phyloP scores from a whole-genome alignment of 2,113 vertebrate genomes.

The Psittacula cyanocephala region DNA sequence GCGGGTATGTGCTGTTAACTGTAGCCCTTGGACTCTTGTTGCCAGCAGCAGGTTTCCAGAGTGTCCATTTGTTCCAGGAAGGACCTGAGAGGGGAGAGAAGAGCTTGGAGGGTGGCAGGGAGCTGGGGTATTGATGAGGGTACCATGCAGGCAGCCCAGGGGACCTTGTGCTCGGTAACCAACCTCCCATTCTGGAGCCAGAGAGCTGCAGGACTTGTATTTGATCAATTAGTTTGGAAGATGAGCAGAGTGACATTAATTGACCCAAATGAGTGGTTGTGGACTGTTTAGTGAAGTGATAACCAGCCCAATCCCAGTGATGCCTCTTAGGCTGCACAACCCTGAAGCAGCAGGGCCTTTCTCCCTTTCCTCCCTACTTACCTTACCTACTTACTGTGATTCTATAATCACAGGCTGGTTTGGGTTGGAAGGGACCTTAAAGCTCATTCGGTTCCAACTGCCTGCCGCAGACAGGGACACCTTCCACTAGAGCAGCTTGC shows the following conservation, averaged over 20 bases:
- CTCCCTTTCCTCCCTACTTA: neutral
- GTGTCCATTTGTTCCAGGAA: neutral
- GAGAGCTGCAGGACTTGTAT: rapidly evolving
- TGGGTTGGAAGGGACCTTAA: neutral
- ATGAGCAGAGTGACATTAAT: rapidly evolving
- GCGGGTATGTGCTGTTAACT: rapidly evolving
- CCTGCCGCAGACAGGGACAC: neutral
- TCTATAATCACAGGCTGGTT: neutral
- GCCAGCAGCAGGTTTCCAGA: neutral
- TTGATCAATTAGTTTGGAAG: rapidly evolving
- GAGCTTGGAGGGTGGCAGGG: rapidly evolving
- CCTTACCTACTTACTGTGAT: neutral
- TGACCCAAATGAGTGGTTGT: neutral
- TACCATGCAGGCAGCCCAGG: neutral
- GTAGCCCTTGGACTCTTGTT: neutral
- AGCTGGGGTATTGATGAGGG: neutral
- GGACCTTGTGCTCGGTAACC: no score
- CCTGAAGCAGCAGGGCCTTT: neutral
- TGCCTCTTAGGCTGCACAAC: neutral
- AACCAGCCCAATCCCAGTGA: rapidly evolving
- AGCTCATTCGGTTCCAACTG: neutral
- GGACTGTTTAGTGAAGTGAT: neutral
- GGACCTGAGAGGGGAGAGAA: neutral
- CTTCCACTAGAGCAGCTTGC: neutral
- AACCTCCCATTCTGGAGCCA: rapidly evolving